phyloP scores from a whole-genome alignment of 2,113 vertebrate species.

The Tachysurus vachellii region DNA sequence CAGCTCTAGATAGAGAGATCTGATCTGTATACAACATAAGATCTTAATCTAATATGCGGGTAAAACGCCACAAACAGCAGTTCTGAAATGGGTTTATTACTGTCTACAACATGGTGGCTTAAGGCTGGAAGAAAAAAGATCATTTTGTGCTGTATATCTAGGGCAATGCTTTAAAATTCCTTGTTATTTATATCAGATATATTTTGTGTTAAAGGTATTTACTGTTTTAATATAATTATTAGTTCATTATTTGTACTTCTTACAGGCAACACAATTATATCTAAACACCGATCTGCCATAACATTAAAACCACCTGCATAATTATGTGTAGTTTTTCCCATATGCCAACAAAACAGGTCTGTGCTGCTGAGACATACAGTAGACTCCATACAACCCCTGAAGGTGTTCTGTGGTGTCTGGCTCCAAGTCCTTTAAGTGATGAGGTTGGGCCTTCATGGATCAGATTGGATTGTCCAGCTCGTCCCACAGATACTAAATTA shows the following conservation, averaged over 20 bases:
- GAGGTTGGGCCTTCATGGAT: too few species aligned
- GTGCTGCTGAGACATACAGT: too few species aligned
- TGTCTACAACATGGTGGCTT: not conserved
- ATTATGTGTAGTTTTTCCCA: too few species aligned
- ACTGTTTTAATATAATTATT: not conserved
- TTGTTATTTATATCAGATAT: not conserved
- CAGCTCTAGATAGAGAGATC: conserved; percentile 44
- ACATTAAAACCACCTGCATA: too few species aligned
- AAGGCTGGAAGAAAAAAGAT: not conserved
- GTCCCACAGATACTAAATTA: too few species aligned
- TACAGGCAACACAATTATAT: not conserved
- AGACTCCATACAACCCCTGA: too few species aligned
- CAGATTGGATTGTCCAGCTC: too few species aligned
- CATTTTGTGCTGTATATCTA: not conserved
- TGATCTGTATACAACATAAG: conserved; percentile 51
- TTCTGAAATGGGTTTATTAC: not conserved
- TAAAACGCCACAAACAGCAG: conserved; percentile 21
- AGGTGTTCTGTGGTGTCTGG: too few species aligned
- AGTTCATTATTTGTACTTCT: not conserved
- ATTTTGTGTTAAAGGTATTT: not conserved
- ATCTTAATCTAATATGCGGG: conserved; percentile 34
- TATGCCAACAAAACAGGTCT: too few species aligned
- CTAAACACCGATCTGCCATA: not conserved
- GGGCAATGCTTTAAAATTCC: not conserved
- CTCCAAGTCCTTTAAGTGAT: too few species aligned